Base-by-base conservation (phyloP, 2,888 invertebrate genomes). In the Pyrrhosoma nymphula region DNA sequence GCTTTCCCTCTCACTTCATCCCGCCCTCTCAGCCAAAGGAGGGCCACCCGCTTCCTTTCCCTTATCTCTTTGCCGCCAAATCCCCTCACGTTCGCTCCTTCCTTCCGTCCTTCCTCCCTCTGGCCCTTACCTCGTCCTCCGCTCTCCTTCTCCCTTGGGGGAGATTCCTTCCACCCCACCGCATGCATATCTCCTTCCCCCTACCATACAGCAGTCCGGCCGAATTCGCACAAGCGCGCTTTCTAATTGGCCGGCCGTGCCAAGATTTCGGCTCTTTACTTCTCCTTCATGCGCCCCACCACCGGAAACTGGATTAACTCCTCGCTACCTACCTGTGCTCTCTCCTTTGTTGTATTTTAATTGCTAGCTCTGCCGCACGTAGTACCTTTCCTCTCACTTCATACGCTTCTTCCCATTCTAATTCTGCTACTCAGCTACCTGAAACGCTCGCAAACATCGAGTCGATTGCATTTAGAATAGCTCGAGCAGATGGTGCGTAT, bases 211-310 rank as follows among this genome's bases (percentile, higher is more conserved):
- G 26, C 12, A 82, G 30, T 82, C 82, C 82, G 35, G 82, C 30
- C 35, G 82, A 26, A 35, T 82, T 35, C 82, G 82, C 82, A 82
- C 82, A 35, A 82, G 35, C 82, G 8, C 35, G 82, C 26, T 35
- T 82, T 82, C 82, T 82, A 82, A 82, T 82, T 82, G 82, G 82
- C 35, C 82, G 35, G 8, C 35, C 35, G 82, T 82, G 82, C 82
- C 82, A 82, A 82, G 82, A 82, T 82, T 82, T 35, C 0, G 60
- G 35, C 82, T 82, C 82, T 35, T 35, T 35, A 16, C 18, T 35
- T 35, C n/a, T 82, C 35, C 82, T 82, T 82, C 18, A 16, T 14
- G 6, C 18, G 0, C 14, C 35, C 35, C 30, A 30, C 30, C 30
- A 75, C 14, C 82, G 3, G 26, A 35, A 18, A 18, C 82, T 10